Evolutionary conservation across 2,113 vertebrate species (phyloP).

Genomic region (Eptesicus fuscus): DNA sequence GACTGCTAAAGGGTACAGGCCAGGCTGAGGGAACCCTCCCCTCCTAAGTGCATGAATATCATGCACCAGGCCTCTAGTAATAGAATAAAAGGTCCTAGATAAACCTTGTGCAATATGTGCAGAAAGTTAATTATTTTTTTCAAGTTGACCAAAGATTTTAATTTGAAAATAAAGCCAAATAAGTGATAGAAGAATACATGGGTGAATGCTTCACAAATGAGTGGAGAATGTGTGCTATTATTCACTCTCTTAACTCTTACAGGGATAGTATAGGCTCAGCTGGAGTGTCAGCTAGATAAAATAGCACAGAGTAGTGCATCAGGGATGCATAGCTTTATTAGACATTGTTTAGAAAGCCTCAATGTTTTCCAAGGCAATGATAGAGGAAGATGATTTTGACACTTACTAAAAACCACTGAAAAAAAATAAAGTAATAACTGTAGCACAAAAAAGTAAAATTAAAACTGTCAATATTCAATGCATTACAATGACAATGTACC

Average conservation of each 20-base stretch:
- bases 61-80: not conserved
- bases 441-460: constrained; percentile 38
- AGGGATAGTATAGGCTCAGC: not conserved
- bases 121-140: not conserved
- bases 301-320: not conserved
- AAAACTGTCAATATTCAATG: constrained; percentile 37
- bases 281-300: not conserved
- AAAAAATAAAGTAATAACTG: constrained; percentile 12
- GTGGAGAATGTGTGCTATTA: not conserved
- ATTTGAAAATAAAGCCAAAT: not conserved
- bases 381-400: not conserved
- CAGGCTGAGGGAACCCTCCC: too few relatives aligned
- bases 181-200: not conserved
- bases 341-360: not conserved
- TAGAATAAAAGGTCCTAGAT: not conserved
- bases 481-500: constrained; percentile 15
- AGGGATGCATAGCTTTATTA: not conserved
- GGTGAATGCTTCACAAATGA: not conserved
- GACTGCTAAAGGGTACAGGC: too few relatives aligned
- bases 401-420: not conserved
- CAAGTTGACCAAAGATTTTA: not conserved
- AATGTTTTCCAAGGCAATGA: not conserved
- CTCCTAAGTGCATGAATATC: too few relatives aligned
- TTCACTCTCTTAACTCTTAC: not conserved
- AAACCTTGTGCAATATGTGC: not conserved